These are phyloP conservation scores for Ibycter americanus DNA, from an alignment of 2,797 vertebrate species.

Conservation along the genomic window DNA sequence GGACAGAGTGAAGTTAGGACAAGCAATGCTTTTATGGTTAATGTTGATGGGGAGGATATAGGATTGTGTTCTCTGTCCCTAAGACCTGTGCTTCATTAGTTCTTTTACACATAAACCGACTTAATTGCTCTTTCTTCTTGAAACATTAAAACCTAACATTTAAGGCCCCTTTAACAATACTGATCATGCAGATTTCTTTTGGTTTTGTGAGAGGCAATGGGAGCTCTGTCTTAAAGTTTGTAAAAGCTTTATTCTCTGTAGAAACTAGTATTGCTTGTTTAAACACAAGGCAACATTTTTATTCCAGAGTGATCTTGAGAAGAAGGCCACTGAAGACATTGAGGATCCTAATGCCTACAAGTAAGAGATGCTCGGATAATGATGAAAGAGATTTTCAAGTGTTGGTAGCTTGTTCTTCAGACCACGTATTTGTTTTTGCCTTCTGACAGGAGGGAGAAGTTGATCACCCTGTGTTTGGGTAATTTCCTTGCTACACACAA, in stretches of 20 bases:
- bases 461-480: not conserved
- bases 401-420: not conserved
- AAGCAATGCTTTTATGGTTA: not conserved
- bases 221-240: not conserved
- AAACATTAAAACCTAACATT: not conserved
- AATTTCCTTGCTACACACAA: not conserved
- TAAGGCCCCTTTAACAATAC: not conserved
- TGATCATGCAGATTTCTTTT: not conserved
- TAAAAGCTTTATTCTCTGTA: not conserved
- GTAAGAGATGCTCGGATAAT: conserved; percentile 69
- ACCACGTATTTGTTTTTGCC: not conserved
- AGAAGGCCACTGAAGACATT: conserved; percentile 80
- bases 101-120: not conserved
- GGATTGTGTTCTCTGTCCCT: not conserved
- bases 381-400: not conserved
- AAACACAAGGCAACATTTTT: not conserved
- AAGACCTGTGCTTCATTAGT: not conserved
- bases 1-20: not conserved
- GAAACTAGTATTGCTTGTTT: not conserved
- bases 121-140: not conserved
- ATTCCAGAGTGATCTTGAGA: conserved; percentile 79
- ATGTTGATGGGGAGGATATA: not conserved
- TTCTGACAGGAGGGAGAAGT: not conserved
- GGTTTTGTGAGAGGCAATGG: not conserved
- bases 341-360: conserved; percentile 85